These are phyloP conservation scores for Miltochrista miniata DNA, from an alignment of 2,888 invertebrate genomes.

Conservation along the genomic window DNA sequence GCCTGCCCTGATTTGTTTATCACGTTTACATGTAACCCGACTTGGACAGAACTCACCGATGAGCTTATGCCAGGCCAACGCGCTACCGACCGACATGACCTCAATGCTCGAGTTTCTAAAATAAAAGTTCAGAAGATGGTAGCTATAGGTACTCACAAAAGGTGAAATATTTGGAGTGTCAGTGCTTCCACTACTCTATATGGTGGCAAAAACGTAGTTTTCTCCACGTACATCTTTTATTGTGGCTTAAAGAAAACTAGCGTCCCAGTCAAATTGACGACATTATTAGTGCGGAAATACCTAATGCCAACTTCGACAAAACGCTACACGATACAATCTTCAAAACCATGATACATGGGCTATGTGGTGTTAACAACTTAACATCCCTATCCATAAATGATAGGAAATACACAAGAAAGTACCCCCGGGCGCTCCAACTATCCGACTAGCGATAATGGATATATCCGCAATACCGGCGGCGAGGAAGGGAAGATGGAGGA, in stretches of 20 bases:
- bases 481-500: too few species aligned
- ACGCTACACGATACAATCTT: neutral
- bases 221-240: neutral
- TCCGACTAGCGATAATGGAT: too few species aligned
- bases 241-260: neutral
- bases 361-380: too few species aligned
- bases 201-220: too few species aligned
- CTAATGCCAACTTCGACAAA: neutral
- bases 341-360: neutral
- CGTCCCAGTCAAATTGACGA: neutral
- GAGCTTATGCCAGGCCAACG: constrained; percentile 13
- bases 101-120: constrained; percentile 24
- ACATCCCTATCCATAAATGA: too few species aligned
- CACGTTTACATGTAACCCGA: constrained; percentile 8
- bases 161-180: neutral
- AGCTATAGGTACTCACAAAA: neutral
- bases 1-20: constrained; percentile 12
- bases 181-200: neutral
- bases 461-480: neutral
- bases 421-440: too few species aligned
- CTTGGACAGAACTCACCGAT: constrained; percentile 8
- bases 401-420: too few species aligned
- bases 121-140: constrained; percentile 21
- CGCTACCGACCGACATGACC: constrained; percentile 24
- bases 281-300: neutral